Percentiles rank a stretch among this genome's conserved stretches.
Evolutionary conservation across 1,140 invertebrate genomes (phyloP).

Genomic region (Campoletis sonorensis): DNA sequence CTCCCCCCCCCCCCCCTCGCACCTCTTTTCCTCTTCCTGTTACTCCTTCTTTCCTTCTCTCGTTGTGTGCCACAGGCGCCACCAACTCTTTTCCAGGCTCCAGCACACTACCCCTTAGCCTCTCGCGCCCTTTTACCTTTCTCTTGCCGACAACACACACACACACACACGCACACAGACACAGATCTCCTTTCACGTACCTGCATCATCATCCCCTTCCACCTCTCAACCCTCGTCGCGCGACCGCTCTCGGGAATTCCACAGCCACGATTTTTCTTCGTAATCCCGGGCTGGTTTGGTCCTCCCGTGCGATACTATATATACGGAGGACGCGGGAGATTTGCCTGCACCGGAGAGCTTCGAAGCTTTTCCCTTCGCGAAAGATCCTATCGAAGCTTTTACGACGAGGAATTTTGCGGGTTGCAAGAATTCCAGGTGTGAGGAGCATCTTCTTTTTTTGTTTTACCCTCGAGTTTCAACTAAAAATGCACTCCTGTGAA

Average conservation of each 20-base stretch:
- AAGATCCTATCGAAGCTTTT: constrained; percentile 7
- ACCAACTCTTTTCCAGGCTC: constrained; percentile 24
- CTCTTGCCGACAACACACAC: background rate
- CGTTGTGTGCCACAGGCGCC: constrained; percentile 21
- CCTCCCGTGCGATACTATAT: background rate
- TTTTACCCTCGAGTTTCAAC: background rate
- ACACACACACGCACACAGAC: background rate
- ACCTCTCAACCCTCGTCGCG: constrained; percentile 53
- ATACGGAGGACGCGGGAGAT: background rate
- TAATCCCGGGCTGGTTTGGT: constrained; percentile 41
- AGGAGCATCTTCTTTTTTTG: background rate
- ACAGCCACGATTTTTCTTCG: constrained; percentile 52
- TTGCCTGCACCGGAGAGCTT: background rate
- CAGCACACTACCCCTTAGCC: background rate
- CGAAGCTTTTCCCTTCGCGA: background rate
- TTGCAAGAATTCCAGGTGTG: too few relatives aligned
- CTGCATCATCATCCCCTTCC: constrained; percentile 41
- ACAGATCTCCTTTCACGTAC: background rate
- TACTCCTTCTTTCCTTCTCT: constrained; percentile 49
- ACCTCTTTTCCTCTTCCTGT: constrained; percentile 40
- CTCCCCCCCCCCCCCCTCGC: constrained; percentile 22
- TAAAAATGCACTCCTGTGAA: background rate
- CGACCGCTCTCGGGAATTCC: constrained; percentile 39
- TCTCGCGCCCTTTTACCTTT: constrained; percentile 19
- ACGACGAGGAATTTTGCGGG: background rate